Evolutionary conservation across 2,888 invertebrate species (phyloP).

Genomic region (Troides helena): DNA sequence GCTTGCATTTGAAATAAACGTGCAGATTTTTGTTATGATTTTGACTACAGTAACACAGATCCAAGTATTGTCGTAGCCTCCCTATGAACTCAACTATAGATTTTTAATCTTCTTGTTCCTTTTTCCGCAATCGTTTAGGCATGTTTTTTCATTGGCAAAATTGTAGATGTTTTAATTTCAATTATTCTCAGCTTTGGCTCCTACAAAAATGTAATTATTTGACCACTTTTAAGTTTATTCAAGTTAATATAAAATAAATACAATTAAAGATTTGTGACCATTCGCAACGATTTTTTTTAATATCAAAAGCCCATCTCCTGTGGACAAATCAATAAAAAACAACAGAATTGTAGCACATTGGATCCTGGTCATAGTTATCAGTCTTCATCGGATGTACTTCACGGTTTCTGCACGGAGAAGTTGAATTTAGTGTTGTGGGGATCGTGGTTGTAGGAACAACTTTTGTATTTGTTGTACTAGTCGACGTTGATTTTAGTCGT

Average conservation of each 20-base stretch:
- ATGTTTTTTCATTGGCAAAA: too few relatives aligned
- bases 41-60: too few relatives aligned
- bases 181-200: too few relatives aligned
- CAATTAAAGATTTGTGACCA: conserved; percentile 84
- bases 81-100: conserved; percentile 5
- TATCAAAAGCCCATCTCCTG: conserved; percentile 70
- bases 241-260: too few relatives aligned
- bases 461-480: not conserved
- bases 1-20: too few relatives aligned
- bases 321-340: not conserved
- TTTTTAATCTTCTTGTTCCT: too few relatives aligned
- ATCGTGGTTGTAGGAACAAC: not conserved
- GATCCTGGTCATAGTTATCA: conserved; percentile 17
- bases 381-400: conserved; percentile 12
- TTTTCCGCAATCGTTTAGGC: too few relatives aligned
- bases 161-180: too few relatives aligned
- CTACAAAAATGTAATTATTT: too few relatives aligned
- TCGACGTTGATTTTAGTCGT: not conserved
- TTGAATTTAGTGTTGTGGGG: not conserved
- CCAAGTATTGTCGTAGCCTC: not conserved
- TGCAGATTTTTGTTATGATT: too few relatives aligned
- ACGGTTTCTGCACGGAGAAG: conserved; percentile 7
- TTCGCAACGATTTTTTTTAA: conserved; percentile 84
- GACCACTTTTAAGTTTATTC: too few relatives aligned
- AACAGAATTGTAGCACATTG: conserved; percentile 56